Evolutionary conservation across 2,888 invertebrate genomes (phyloP).

Genomic region (Pammene fasciana): DNA sequence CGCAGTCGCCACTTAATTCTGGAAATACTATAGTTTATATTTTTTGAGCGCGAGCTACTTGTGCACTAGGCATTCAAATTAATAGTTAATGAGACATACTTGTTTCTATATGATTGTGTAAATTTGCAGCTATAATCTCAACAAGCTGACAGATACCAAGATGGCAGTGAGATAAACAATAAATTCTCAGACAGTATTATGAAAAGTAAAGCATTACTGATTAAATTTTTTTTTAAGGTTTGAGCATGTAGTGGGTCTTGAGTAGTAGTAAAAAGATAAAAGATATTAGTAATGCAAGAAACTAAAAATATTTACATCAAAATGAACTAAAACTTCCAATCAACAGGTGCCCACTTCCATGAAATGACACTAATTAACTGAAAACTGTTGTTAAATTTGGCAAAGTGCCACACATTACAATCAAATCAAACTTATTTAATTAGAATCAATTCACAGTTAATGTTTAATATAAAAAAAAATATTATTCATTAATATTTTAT

Average conservation of each 20-base stretch:
- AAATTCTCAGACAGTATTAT: background rate
- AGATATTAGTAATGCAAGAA: background rate
- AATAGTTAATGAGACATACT: too few species aligned
- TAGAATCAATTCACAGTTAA: background rate
- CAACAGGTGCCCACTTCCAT: slow-evolving; percentile 19
- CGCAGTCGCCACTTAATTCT: too few species aligned
- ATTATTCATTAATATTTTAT: background rate
- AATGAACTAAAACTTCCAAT: background rate
- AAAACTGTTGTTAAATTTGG: slow-evolving; percentile 5
- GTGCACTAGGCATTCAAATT: too few species aligned
- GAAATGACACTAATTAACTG: slow-evolving; percentile 6
- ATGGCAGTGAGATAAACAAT: slow-evolving; percentile 1
- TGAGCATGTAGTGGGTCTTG: background rate
- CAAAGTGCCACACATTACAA: background rate
- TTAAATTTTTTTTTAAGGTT: background rate
- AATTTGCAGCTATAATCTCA: background rate
- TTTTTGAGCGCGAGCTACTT: too few species aligned
- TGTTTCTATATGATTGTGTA: background rate
- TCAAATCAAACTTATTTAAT: background rate
- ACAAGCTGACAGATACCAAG: background rate
- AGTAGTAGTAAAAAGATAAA: background rate
- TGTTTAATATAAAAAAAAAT: background rate
- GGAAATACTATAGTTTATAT: too few species aligned
- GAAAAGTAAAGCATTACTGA: slow-evolving; percentile 6
- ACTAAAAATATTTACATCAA: background rate